These are phyloP conservation scores for Hesperophylax magnus DNA, from an alignment of 1,140 invertebrate genomes.

Conservation along the genomic window DNA sequence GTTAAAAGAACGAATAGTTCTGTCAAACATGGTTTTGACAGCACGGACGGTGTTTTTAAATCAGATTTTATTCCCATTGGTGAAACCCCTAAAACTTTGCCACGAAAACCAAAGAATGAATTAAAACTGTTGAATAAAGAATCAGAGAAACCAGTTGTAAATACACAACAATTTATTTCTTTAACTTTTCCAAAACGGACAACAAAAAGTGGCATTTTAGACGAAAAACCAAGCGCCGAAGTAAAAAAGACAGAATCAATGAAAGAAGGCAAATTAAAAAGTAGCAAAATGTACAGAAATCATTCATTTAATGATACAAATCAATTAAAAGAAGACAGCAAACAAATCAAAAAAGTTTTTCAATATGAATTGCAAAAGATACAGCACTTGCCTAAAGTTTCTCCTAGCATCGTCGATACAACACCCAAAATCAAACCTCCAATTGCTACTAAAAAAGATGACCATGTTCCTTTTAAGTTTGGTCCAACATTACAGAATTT, in stretches of 20 bases:
- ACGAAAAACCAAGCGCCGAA: constrained; percentile 16
- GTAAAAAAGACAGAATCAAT: constrained; percentile 31
- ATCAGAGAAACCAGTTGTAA: constrained; percentile 2
- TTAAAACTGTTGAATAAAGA: neutral
- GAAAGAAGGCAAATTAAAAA: constrained; percentile 52
- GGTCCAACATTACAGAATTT: constrained; percentile 7
- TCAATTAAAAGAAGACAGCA: constrained; percentile 2
- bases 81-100: constrained; percentile 53
- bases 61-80: constrained; percentile 30
- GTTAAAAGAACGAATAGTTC: constrained; percentile 10
- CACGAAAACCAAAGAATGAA: constrained; percentile 36
- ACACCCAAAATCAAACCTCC: constrained; percentile 54
- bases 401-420: constrained; percentile 52
- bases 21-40: constrained; percentile 3
- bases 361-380: constrained; percentile 36
- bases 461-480: constrained; percentile 21
- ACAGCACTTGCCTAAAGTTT: constrained; percentile 20
- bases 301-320: constrained; percentile 51
- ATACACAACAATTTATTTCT: constrained; percentile 34
- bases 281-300: constrained; percentile 53
- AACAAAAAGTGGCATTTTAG: constrained; percentile 54
- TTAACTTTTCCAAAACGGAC: constrained; percentile 56
- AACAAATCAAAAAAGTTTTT: constrained; percentile 30
- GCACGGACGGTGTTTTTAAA: constrained; percentile 1
- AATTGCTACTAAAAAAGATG: constrained; percentile 11